Percentiles rank a stretch among this genome's conserved stretches.
phyloP scores from a whole-genome alignment of 2,888 invertebrate genomes.

The Leptarthrus brevirostris region DNA sequence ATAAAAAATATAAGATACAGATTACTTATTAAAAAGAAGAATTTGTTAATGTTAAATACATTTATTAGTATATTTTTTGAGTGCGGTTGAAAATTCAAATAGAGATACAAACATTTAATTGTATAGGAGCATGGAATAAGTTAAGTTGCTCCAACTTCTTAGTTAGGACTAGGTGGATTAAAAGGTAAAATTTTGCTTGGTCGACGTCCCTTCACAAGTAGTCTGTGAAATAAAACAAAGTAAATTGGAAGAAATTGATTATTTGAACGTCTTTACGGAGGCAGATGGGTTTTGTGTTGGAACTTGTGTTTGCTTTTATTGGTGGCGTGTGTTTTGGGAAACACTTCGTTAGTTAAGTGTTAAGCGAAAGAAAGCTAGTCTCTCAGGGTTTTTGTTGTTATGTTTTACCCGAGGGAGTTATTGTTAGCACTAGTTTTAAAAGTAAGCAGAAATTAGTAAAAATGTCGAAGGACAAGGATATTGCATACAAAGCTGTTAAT shows the following conservation, averaged over 20 bases:
- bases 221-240: conserved; percentile 61
- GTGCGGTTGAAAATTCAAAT: conserved; percentile 11
- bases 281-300: neutral
- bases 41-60: too few relatives aligned
- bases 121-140: conserved; percentile 14
- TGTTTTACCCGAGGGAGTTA: too few relatives aligned
- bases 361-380: too few relatives aligned
- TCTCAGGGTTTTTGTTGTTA: too few relatives aligned
- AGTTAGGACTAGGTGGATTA: conserved; percentile 57
- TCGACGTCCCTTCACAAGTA: conserved; percentile 66
- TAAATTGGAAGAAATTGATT: conserved; percentile 21
- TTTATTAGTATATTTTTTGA: too few relatives aligned
- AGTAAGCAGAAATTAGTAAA: too few relatives aligned
- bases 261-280: neutral
- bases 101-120: conserved; percentile 21
- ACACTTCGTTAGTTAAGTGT: neutral
- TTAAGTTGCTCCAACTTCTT: conserved; percentile 7
- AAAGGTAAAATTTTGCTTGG: conserved; percentile 65
- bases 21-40: too few relatives aligned
- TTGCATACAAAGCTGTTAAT: neutral
- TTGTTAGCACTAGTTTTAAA: too few relatives aligned
- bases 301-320: neutral
- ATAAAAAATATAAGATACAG: too few relatives aligned
- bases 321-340: neutral
- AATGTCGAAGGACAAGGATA: too few relatives aligned